phyloP scores from a whole-genome alignment of 2,113 vertebrate species.

The Ceyx margarethae region DNA sequence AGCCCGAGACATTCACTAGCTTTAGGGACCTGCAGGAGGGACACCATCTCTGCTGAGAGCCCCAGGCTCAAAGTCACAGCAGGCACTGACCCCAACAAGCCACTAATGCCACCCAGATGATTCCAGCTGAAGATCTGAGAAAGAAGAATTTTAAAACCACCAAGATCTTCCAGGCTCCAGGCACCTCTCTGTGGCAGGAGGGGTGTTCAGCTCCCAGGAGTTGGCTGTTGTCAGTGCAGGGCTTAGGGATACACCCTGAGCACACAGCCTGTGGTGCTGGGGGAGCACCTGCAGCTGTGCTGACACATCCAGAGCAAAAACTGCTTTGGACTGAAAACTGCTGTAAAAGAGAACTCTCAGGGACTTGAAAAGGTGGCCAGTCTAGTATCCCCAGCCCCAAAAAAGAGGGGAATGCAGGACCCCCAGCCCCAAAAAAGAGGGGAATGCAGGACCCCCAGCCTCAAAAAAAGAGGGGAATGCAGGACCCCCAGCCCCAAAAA shows the following conservation, averaged over 20 bases:
- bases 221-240: neutral
- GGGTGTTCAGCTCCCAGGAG: neutral
- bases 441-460: neutral
- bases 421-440: neutral
- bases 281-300: neutral
- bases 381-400: neutral
- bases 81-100: fast-evolving
- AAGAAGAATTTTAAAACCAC: neutral
- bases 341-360: neutral
- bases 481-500: too few species aligned
- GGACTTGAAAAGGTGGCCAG: neutral
- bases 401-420: too few species aligned
- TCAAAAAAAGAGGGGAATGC: neutral
- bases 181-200: neutral
- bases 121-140: neutral
- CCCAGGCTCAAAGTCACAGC: neutral
- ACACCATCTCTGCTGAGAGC: too few species aligned
- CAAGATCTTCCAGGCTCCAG: neutral
- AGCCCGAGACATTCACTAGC: too few species aligned
- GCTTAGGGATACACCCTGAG: neutral
- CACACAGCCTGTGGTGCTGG: neutral
- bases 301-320: neutral
- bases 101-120: neutral
- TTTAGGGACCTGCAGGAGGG: too few species aligned
- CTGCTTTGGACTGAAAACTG: neutral